phyloP scores from a whole-genome alignment of 2,113 vertebrate species.

The Helogale parvula region DNA sequence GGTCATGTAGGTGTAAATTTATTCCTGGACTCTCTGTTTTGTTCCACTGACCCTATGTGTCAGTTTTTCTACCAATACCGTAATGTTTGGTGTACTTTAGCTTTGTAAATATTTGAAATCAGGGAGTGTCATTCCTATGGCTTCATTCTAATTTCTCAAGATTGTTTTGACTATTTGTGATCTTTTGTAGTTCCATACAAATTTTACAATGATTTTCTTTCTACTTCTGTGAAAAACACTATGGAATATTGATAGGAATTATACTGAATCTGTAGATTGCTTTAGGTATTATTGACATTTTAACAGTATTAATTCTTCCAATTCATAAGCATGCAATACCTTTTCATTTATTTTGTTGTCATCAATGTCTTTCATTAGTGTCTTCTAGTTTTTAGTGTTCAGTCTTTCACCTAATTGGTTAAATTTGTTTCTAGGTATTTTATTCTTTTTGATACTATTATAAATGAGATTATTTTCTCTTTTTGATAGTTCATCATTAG shows the following conservation, averaged over 20 bases:
- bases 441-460: background rate
- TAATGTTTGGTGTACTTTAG: background rate
- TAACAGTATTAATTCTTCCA: background rate
- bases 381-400: background rate
- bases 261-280: background rate
- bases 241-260: background rate
- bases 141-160: background rate
- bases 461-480: background rate
- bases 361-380: background rate
- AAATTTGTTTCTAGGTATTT: background rate
- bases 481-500: background rate
- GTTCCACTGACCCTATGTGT: background rate
- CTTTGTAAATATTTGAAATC: background rate
- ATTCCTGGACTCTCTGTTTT: background rate
- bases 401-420: background rate
- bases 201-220: background rate
- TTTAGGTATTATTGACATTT: background rate
- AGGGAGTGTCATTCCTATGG: background rate
- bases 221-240: background rate
- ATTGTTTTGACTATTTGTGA: background rate
- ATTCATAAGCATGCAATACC: background rate
- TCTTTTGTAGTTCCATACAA: background rate
- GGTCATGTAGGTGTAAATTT: background rate
- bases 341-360: background rate
- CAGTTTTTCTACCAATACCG: background rate